Conservation (phyloP, 2,888 invertebrate genomes). For the Hylaea fasciaria region DNA sequence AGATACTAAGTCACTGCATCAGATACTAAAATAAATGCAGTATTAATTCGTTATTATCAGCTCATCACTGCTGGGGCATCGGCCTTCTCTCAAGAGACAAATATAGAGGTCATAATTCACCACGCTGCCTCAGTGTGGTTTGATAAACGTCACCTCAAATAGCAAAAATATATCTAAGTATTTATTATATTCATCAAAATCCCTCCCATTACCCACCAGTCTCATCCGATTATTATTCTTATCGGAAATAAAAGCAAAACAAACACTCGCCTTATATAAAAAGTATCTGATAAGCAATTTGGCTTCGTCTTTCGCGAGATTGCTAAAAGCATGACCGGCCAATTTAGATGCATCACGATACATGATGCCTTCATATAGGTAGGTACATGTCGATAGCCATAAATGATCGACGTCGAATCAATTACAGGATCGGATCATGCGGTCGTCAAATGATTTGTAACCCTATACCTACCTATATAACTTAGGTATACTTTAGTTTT, state of each 20-base stretch:
- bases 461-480: too few species aligned
- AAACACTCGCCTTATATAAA: background rate
- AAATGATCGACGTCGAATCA: background rate
- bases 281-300: background rate
- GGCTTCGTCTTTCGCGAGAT: background rate
- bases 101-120: too few species aligned
- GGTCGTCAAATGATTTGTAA: too few species aligned
- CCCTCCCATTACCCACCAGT: background rate
- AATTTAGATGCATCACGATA: conserved; percentile 11
- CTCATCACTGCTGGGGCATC: background rate
- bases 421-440: background rate
- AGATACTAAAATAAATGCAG: too few species aligned
- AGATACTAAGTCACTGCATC: too few species aligned
- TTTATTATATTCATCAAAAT: too few species aligned
- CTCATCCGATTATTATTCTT: background rate
- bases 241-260: background rate
- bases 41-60: too few species aligned
- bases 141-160: too few species aligned
- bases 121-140: too few species aligned
- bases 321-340: conserved; percentile 5
- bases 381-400: background rate
- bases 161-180: too few species aligned
- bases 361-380: background rate
- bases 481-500: too few species aligned
- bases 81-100: too few species aligned